Conservation (phyloP, 2,113 vertebrate genomes). For the Sander vitreus region DNA sequence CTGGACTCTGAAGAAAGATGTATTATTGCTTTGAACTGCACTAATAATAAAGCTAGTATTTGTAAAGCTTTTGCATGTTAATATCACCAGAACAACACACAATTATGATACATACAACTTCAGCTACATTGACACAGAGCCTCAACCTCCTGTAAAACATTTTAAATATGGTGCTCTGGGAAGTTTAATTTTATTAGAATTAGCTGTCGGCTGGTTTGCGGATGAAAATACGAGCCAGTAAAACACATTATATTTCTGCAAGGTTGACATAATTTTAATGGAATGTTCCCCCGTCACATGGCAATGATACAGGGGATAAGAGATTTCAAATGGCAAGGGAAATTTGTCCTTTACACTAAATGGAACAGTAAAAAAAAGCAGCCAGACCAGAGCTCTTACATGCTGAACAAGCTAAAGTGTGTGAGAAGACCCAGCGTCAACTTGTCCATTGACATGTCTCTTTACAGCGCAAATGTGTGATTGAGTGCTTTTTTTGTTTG, state of each 20-base stretch:
- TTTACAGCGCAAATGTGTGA: neutral
- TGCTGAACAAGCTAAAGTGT: conserved; percentile 59
- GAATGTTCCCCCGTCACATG: conserved; percentile 46
- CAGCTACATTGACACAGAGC: neutral
- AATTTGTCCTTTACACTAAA: conserved; percentile 65
- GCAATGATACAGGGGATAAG: conserved; percentile 55
- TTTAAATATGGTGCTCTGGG: conserved; percentile 37
- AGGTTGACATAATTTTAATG: conserved; percentile 74
- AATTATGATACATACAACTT: conserved; percentile 4
- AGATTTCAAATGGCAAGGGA: conserved; percentile 43
- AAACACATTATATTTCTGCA: conserved; percentile 66
- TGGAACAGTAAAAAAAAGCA: conserved; percentile 39
- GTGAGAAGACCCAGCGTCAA: neutral
- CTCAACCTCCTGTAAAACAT: conserved; percentile 33
- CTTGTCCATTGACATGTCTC: neutral
- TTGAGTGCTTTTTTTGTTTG: neutral
- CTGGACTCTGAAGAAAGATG: conserved; percentile 1
- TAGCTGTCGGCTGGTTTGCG: conserved; percentile 44
- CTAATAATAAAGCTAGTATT: neutral
- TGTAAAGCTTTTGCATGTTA: conserved; percentile 1
- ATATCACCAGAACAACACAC: neutral
- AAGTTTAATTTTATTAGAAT: conserved; percentile 71
- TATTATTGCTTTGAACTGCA: neutral
- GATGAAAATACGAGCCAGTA: conserved; percentile 57
- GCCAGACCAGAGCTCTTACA: conserved; percentile 21